Evolutionary conservation across 2,797 vertebrate species (phyloP), one percentile per base, ranked within the genome.

Genomic region (Setipinna tenuifilis): DNA sequence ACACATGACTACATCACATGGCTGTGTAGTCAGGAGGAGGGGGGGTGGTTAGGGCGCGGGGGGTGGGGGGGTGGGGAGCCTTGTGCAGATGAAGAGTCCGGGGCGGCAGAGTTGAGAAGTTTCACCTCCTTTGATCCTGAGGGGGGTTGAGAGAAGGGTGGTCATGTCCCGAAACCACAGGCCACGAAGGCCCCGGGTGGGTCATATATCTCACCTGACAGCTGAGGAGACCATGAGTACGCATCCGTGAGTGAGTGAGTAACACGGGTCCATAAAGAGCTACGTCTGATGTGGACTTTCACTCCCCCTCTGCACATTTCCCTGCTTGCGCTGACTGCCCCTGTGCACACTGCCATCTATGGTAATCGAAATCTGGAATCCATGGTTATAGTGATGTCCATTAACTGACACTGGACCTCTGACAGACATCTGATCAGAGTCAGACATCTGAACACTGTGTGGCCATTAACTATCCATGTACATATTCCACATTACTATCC

Each of bases 51-150:
- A 21, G 62, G n/a, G 23, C 0, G 62, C 14, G 25, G 68, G 25
- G 68, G 25, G 65, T 31, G 10, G 12, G 65, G 1, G 25, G 25
- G 50, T 54, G 65, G 25, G 28, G 3, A n/a, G n/a, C n/a, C n/a
- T n/a, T n/a, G 28, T 16, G 28, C 31, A 21, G 6, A 31, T 10
- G 71, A 44, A 44, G 71, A 44, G 31, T 21, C 16, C 35, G 31
- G 2, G 17, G 16, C 68, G 28, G 68, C 68, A 0, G 68, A 75
- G 68, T 78, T 78, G 31, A 44, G 31, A 44, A 78, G 35, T 44
- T 78, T 78, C 71, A 44, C 35, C 71, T 78, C 41, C 71, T 78
- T 78, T 78, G 71, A 78, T 78, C 71, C 16, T 78, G 71, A 31
- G 71, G 1, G 35, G 17, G 19, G 16, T 78, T 78, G 14, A 28